Percentiles rank a stretch among this genome's conserved stretches.
Evolutionary conservation across 2,797 vertebrate species (phyloP).

Genomic region (Ciconia nigra): DNA sequence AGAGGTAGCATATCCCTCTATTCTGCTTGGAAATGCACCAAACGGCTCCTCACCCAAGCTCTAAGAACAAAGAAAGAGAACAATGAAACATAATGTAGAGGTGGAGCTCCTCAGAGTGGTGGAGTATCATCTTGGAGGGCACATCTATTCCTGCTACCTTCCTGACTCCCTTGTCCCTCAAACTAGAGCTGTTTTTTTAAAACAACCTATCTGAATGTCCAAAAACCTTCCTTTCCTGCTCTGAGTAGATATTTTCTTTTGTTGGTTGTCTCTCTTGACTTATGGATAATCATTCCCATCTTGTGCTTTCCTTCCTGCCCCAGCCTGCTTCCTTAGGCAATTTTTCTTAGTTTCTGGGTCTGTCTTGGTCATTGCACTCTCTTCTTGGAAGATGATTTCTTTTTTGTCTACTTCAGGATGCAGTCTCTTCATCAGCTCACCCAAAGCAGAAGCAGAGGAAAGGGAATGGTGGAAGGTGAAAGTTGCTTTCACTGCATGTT

Average conservation of each 20-base stretch:
- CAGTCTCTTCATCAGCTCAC: not conserved
- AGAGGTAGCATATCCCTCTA: not conserved
- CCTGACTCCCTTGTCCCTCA: not conserved
- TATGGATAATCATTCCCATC: not conserved
- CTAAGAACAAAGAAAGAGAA: not conserved
- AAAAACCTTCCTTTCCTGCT: not conserved
- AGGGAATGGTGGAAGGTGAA: not conserved
- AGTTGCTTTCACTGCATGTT: not conserved
- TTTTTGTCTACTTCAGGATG: not conserved
- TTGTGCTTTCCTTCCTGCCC: not conserved
- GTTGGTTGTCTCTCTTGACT: not conserved
- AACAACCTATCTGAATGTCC: not conserved
- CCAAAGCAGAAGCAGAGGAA: not conserved
- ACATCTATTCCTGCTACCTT: not conserved
- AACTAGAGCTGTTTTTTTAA: not conserved
- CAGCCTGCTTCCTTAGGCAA: not conserved
- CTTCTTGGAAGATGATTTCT: not conserved
- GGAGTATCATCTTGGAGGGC: accelerated
- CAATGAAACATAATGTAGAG: not conserved
- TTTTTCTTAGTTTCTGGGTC: not conserved
- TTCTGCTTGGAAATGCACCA: not conserved
- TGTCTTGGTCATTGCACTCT: not conserved
- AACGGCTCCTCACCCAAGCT: not conserved
- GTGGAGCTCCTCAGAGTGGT: not conserved
- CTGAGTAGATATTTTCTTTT: not conserved